Percentiles rank a stretch among this genome's conserved stretches.
phyloP scores from a whole-genome alignment of 1,140 invertebrate genomes.

The Hylaeus anthracinus region DNA sequence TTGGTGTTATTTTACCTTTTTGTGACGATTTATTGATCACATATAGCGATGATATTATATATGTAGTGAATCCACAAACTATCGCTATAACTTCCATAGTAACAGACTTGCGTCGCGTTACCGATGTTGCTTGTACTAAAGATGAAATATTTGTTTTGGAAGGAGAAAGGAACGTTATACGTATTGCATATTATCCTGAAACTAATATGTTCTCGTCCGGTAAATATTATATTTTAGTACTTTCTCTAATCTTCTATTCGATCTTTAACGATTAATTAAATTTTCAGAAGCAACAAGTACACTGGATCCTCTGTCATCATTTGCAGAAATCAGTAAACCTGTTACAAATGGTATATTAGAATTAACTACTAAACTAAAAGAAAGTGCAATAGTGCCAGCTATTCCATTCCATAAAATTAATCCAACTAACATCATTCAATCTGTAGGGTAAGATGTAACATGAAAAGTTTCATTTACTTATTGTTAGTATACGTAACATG shows the following conservation, averaged over 20 bases:
- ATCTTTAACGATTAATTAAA: not conserved
- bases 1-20: constrained; percentile 87
- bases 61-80: constrained; percentile 87
- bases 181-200: constrained; percentile 84
- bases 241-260: not conserved
- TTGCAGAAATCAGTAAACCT: constrained; percentile 76
- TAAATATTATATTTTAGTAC: constrained; percentile 42
- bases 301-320: constrained; percentile 67
- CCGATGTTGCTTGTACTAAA: constrained; percentile 84
- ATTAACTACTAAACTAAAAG: constrained; percentile 76
- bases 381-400: constrained; percentile 75
- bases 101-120: constrained; percentile 79
- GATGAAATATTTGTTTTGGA: constrained; percentile 92
- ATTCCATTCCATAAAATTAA: constrained; percentile 78
- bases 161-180: constrained; percentile 85
- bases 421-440: constrained; percentile 73
- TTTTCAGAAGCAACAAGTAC: constrained; percentile 52
- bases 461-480: constrained; percentile 2
- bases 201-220: constrained; percentile 69
- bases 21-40: constrained; percentile 87
- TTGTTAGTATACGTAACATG: not conserved
- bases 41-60: constrained; percentile 86
- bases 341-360: constrained; percentile 74
- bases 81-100: constrained; percentile 80
- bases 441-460: constrained; percentile 68